A percentile compares a stretch with the other conserved stretches of the same genome.
Evolutionary conservation across 2,797 vertebrate genomes (phyloP).

Genomic region (Harpagifer antarcticus): DNA sequence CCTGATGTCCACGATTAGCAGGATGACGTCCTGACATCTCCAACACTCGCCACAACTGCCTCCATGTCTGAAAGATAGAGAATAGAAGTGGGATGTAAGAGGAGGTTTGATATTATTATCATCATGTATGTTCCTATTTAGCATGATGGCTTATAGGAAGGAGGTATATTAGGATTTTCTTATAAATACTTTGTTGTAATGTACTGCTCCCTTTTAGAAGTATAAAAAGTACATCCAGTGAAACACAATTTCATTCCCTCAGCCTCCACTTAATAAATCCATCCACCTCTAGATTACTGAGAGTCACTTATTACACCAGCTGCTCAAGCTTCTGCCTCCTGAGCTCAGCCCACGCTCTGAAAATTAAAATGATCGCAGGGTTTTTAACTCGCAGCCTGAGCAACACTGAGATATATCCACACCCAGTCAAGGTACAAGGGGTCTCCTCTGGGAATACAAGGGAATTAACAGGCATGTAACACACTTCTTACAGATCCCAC

Average conservation of each 20-base stretch:
- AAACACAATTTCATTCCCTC: constrained; percentile 9
- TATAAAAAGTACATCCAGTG: not conserved
- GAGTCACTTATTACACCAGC: constrained; percentile 48
- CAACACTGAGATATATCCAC: constrained; percentile 22
- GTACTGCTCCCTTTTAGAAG: not conserved
- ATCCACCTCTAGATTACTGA: constrained; percentile 48
- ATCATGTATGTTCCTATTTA: not conserved
- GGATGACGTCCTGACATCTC: constrained; percentile 95
- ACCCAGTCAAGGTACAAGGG: constrained; percentile 5
- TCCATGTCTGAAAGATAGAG: constrained; percentile 88
- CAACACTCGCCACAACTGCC: constrained; percentile 94
- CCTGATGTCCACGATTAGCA: constrained; percentile 93
- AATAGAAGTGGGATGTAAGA: not conserved
- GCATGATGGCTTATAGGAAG: not conserved
- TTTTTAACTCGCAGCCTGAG: constrained; percentile 22
- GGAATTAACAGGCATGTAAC: constrained; percentile 11
- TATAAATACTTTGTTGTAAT: not conserved
- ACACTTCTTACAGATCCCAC: constrained; percentile 5
- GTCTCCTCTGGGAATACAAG: constrained; percentile 18
- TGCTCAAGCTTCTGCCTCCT: constrained; percentile 39
- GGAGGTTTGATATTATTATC: not conserved
- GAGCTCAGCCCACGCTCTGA: constrained; percentile 41
- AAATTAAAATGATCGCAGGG: constrained; percentile 50
- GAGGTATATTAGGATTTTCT: no score
- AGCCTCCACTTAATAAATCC: constrained; percentile 41